Base-by-base conservation (phyloP, 2,888 invertebrate species). In the Tupiocoris notatus region DNA sequence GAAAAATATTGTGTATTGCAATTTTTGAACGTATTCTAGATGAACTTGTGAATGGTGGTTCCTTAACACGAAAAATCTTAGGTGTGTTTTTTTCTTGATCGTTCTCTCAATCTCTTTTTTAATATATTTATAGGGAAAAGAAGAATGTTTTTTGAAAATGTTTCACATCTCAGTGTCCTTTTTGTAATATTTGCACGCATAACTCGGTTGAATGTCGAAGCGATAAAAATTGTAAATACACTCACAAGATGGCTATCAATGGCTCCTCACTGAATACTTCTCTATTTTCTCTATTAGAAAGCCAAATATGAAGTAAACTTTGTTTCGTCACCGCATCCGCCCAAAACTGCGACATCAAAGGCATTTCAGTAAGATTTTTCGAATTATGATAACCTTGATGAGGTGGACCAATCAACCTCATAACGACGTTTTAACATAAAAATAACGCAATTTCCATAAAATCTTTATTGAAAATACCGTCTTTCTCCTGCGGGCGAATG, bases 151-250 rank as follows among this genome's bases (percentile, higher is more conserved):
- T 61, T 70, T 70, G 18, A 57, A 70, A 62, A 22, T 62, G 62
- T 73, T 73, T 62, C 62, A 62, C 73, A 62, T 73, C 73, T 73
- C 73, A 73, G 73, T 73, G 73, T 73, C 73, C 73, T 62, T 39
- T 39, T 39, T 73, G 73, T 73, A 73, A 73, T 59, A 17, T 73
- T 73, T 73, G 73, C 73, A 73, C 73, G 73, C 54, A 39, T 39
- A 39, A 39, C 12, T 39, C 39, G 39, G 39, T 39, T 39, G 39
- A 39, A 39, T 39, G 39, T 39, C 39, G 39, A 39, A 39, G 39
- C 39, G 39, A 39, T 39, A 39, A 3, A 39, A 39, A 39, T 39
- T 39, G 70, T 70, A 70, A 70, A 70, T 70, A 70, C 70, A 70
- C 70, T 67, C 67, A 57, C 67, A 67, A 56, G 59, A 70, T 70